Conservation (phyloP, 2,888 invertebrate species). For the Vandiemenella viatica region DNA sequence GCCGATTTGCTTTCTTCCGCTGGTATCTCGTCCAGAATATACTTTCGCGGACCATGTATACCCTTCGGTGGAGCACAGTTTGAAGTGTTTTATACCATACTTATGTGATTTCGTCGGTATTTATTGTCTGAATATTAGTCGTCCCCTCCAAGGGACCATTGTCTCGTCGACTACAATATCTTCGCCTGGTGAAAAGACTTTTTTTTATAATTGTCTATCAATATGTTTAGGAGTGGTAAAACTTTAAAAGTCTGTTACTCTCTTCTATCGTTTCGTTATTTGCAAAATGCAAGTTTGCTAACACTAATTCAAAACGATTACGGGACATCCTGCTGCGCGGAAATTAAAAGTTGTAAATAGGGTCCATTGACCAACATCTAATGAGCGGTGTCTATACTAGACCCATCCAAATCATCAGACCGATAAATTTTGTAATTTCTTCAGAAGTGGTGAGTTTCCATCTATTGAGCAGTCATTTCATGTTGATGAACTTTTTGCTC, state of each 20-base stretch:
- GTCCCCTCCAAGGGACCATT: constrained; percentile 19
- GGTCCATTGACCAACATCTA: constrained; percentile 16
- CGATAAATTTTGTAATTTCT: constrained; percentile 18
- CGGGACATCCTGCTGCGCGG: constrained; percentile 14
- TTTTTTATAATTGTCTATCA: constrained; percentile 15
- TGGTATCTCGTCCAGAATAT: constrained; percentile 20
- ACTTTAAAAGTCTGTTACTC: constrained; percentile 14
- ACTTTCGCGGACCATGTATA: constrained; percentile 16
- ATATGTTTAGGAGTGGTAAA: constrained; percentile 12
- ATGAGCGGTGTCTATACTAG: constrained; percentile 14
- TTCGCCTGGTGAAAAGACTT: constrained; percentile 14
- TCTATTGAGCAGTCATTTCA: constrained; percentile 14
- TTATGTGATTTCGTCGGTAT: too few species aligned
- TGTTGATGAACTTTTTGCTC: constrained; percentile 13
- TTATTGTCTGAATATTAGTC: constrained; percentile 19
- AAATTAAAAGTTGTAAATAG: constrained; percentile 15
- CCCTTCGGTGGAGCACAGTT: constrained; percentile 17
- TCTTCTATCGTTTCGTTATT: constrained; percentile 12
- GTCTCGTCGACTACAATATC: constrained; percentile 20
- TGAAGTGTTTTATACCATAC: constrained; percentile 19
- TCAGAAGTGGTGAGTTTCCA: constrained; percentile 17
- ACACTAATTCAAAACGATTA: constrained; percentile 17
- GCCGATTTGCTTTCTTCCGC: constrained; percentile 16
- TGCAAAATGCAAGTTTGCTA: constrained; percentile 14
- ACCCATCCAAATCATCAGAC: constrained; percentile 17